Evolutionary conservation across 1,140 invertebrate genomes (phyloP).

Genomic region (Hyposmocoma kahamanoa): DNA sequence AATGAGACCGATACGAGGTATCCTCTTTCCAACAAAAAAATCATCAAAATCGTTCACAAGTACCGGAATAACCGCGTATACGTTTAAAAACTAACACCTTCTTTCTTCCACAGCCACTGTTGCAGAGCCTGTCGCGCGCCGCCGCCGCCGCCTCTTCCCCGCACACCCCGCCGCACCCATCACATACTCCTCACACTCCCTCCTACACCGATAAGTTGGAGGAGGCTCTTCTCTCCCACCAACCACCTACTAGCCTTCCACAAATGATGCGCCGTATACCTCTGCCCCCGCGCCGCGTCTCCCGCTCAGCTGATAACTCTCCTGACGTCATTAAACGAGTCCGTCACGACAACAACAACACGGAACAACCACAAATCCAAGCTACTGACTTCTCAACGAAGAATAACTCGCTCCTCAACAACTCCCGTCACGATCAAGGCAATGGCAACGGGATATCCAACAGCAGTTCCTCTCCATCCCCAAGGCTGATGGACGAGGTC

Average conservation of each 20-base stretch:
- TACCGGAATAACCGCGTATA: too few species aligned
- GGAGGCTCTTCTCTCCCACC: slow-evolving; percentile 76
- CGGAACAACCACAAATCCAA: slow-evolving; percentile 70
- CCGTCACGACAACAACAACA: slow-evolving; percentile 76
- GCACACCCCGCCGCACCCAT: slow-evolving; percentile 69
- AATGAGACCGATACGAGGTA: too few species aligned
- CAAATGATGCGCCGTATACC: slow-evolving; percentile 79
- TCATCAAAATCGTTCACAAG: too few species aligned
- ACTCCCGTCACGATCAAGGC: slow-evolving; percentile 59
- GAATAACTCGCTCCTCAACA: slow-evolving; percentile 68
- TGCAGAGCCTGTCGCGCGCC: slow-evolving; percentile 75
- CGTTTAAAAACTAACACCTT: too few species aligned
- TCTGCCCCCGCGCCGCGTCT: slow-evolving; percentile 76
- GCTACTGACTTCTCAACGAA: slow-evolving; percentile 85
- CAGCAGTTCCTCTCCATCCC: slow-evolving; percentile 76
- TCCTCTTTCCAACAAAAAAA: too few species aligned
- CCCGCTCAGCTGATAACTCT: slow-evolving; percentile 76
- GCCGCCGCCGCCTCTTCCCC: slow-evolving; percentile 36
- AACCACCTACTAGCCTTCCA: slow-evolving; percentile 75
- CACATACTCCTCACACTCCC: slow-evolving; percentile 56
- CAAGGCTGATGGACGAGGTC: slow-evolving; percentile 77
- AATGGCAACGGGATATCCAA: slow-evolving; percentile 73
- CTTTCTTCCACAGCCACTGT: slow-evolving; percentile 70
- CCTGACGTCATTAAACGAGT: slow-evolving; percentile 75
- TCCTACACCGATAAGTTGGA: slow-evolving; percentile 76